Evolutionary conservation across 2,113 vertebrate genomes (phyloP).

Genomic region (Indicator maculatus): DNA sequence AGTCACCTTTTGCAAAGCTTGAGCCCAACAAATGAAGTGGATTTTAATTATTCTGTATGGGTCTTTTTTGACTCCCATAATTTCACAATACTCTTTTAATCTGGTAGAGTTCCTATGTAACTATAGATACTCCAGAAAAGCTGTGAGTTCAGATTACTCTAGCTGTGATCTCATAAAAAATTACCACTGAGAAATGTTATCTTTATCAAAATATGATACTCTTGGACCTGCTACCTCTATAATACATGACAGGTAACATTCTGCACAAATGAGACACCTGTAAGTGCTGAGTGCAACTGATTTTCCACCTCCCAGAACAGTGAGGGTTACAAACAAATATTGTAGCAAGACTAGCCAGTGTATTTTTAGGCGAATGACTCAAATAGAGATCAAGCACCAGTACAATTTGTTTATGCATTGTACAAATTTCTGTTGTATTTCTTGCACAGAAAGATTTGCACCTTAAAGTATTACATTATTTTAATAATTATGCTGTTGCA

Average conservation of each 20-base stretch:
- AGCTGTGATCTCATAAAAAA: neutral
- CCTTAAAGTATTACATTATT: neutral
- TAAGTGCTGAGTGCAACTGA: slow-evolving; percentile 6
- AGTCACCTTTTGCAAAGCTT: neutral
- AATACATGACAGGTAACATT: slow-evolving; percentile 11
- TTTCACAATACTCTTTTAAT: neutral
- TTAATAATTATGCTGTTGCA: neutral
- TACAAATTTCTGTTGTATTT: slow-evolving; percentile 40
- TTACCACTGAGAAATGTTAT: slow-evolving; percentile 4
- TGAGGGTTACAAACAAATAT: slow-evolving; percentile 52
- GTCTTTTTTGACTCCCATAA: neutral
- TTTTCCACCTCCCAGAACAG: slow-evolving; percentile 43
- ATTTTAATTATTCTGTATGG: neutral
- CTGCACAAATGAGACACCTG: neutral
- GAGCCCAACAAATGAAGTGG: neutral
- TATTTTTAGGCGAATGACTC: slow-evolving; percentile 73
- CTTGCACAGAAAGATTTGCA: slow-evolving; percentile 11
- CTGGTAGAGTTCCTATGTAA: neutral
- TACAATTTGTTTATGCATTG: slow-evolving; percentile 37
- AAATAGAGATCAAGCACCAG: slow-evolving; percentile 30
- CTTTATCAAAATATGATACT: slow-evolving; percentile 7
- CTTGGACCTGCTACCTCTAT: neutral
- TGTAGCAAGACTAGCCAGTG: slow-evolving; percentile 21
- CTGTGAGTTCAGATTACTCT: slow-evolving; percentile 20
- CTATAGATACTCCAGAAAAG: neutral